Conservation (phyloP, 2,797 vertebrate genomes). For the Rhodeus uyekii region DNA sequence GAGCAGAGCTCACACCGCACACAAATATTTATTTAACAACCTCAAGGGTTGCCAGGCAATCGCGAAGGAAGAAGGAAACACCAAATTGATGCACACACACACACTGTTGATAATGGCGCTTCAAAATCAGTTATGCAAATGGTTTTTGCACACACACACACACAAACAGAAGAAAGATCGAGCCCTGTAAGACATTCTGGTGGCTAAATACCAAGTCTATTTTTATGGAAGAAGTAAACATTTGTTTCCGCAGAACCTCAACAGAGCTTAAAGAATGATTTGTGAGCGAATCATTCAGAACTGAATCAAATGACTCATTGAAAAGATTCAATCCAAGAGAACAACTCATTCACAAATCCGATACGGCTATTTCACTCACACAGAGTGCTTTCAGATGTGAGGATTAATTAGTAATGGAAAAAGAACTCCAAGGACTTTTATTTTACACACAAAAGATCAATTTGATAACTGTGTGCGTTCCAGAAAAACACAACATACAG, state of each 20-base stretch:
- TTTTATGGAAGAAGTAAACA: constrained; percentile 38
- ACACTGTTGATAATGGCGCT: not conserved
- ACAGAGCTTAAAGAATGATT: not conserved
- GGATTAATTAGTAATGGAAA: not conserved
- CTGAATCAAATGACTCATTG: not conserved
- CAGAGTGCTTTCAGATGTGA: not conserved
- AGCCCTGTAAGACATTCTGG: constrained; percentile 8
- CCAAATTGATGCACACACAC: constrained; percentile 6
- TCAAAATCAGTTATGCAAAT: constrained; percentile 26
- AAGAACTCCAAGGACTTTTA: not conserved
- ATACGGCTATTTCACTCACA: not conserved
- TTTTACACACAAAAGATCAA: not conserved
- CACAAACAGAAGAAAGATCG: not conserved
- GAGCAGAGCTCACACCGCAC: not conserved
- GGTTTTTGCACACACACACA: not conserved
- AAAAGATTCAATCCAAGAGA: not conserved
- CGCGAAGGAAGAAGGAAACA: constrained; percentile 19
- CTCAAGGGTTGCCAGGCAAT: constrained; percentile 14
- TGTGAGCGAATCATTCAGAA: not conserved
- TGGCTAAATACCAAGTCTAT: constrained; percentile 30
- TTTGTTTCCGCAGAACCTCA: constrained; percentile 3
- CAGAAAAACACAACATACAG: not conserved
- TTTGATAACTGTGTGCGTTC: not conserved
- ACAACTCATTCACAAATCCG: not conserved
- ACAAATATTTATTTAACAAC: constrained; percentile 27